Conservation (phyloP, 1,140 invertebrate species). For the Cherax quadricarinatus region DNA sequence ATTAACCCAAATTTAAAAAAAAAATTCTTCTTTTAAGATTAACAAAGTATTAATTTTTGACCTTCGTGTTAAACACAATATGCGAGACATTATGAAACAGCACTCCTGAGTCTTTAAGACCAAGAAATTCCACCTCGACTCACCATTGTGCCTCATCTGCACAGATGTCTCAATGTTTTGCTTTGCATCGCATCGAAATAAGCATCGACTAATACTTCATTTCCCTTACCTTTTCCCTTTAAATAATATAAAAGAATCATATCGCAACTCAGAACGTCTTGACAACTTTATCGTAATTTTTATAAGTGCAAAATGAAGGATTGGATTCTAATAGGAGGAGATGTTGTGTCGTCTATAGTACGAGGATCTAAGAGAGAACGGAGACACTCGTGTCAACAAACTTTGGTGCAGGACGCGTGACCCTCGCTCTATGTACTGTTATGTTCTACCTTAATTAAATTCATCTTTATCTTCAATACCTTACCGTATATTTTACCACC, state of each 20-base stretch:
- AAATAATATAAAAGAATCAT: conserved; percentile 11
- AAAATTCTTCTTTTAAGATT: no score
- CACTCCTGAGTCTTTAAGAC: neutral
- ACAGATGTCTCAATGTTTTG: conserved; percentile 44
- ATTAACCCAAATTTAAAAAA: no score
- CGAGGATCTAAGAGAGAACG: neutral
- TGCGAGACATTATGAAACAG: neutral
- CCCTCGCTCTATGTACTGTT: neutral
- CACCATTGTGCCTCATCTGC: neutral
- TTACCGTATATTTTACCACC: neutral
- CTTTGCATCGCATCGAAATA: conserved; percentile 25
- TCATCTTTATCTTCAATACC: neutral
- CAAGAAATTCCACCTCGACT: neutral
- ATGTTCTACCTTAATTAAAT: neutral
- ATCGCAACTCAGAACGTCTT: neutral
- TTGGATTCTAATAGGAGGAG: neutral
- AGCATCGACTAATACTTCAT: neutral
- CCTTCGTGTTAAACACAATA: neutral
- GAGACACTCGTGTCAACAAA: conserved; percentile 35
- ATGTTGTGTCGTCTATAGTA: neutral
- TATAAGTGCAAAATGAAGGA: neutral
- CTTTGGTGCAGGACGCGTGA: conserved; percentile 1
- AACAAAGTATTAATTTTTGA: neutral
- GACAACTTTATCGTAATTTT: neutral
- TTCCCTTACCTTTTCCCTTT: neutral